Base-by-base conservation (phyloP, 2,888 invertebrate genomes). In the Ectemnius continuus region DNA sequence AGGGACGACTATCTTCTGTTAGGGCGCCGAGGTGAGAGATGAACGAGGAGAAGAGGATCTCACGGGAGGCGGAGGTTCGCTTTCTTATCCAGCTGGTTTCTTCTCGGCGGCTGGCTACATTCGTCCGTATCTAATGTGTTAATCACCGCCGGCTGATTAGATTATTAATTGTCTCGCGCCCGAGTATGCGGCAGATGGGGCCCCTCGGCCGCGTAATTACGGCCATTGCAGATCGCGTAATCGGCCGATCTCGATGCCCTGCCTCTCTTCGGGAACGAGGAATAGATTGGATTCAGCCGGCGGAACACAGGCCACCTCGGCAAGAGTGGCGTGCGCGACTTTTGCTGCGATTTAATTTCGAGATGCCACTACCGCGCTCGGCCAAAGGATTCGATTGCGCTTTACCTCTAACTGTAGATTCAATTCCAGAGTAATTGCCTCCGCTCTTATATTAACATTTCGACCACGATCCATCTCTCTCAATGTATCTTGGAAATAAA, bases 221-320 rank as follows among this genome's bases (percentile, higher is more conserved):
- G 86, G 86, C 87, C 87, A 88, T 88, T 87, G 87, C 86, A 85
- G 85, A 79, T 84, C 86, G 86, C 84, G 87, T 87, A 88, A 88
- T 88, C 85, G 85, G 83, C 83, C 78, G 79, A 84, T 80, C 73
- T 78, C 80, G 75, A 78, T 79, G 69, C 52, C 59, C 66, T 71
- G 60, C 36, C 36, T 36, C 36, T 36, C 36, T 36, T 36, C 58
- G 70, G 65, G 69, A 28, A 48, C 47, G 68, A 1, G 61, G 62
- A 47, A 46, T 48, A 23, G 62, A 62, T 62, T 62, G 48, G 62
- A 62, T 62, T 14, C 46, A 23, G 23, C 47, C 47, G 14, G 20
- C 26, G 60, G 28, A n/a, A 28, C 20, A 60, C 20, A 28, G 20
- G 36, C 36, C 36, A 36, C 36, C 36, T 36, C 8, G 14, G 26